Conservation (phyloP, 2,888 invertebrate species). For the Mylabris sibirica region DNA sequence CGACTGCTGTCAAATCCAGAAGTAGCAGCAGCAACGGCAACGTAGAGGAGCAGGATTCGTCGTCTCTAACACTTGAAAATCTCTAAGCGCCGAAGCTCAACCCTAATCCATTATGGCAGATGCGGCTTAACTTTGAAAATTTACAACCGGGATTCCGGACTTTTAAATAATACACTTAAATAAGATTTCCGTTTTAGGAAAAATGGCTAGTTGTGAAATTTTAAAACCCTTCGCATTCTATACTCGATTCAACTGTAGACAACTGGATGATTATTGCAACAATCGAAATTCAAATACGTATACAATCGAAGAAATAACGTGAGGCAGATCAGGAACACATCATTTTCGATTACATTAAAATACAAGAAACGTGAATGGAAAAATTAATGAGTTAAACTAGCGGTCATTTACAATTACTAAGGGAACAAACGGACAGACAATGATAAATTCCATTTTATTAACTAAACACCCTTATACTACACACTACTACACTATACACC, state of each 20-base stretch:
- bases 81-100: constrained; percentile 53
- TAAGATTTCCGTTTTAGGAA: constrained; percentile 33
- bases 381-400: constrained; percentile 12
- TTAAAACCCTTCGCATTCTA: neutral
- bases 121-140: constrained; percentile 53
- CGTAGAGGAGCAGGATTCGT: constrained; percentile 52
- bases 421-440: neutral
- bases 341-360: neutral
- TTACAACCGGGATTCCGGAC: constrained; percentile 46
- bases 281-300: neutral
- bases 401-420: constrained; percentile 29
- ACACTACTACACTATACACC: constrained; percentile 35
- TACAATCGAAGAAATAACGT: constrained; percentile 9
- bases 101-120: constrained; percentile 61
- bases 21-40: constrained; percentile 34
- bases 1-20: constrained; percentile 55
- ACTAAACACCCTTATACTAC: constrained; percentile 44
- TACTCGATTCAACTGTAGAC: constrained; percentile 11
- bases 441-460: constrained; percentile 45
- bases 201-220: neutral
- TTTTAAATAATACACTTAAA: constrained; percentile 45
- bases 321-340: constrained; percentile 1
- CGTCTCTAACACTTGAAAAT: constrained; percentile 51
- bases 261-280: neutral
- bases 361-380: neutral